Evolutionary conservation across 2,888 invertebrate genomes (phyloP), one percentile per base, ranked within the genome.

Genomic region (Apodemia mormo): DNA sequence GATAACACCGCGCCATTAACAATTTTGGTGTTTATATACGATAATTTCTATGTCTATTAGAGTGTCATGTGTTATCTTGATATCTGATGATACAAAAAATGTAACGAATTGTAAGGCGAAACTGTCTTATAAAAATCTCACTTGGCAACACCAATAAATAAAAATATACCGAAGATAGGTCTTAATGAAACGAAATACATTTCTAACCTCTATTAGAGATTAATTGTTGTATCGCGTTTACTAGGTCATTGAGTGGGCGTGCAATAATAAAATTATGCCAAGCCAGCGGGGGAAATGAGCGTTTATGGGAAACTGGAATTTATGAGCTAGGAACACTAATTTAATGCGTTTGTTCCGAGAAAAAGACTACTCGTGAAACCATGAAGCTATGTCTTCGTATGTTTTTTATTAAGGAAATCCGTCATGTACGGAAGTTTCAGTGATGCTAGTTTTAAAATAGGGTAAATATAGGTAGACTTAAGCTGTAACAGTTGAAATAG

Each of bases 261-360:
- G 74, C 76, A 66, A 54, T 71, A 69, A 75, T 76, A 70, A 73
- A 77, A 74, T 76, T 75, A 76, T 75, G 74, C 72, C 73, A 69
- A 68, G 69, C 70, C 68, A 70, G 52, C 68, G 70, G 74, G 72
- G 71, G 70, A 70, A 75, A 77, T 76, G 70, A 72, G 76, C 72
- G 75, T 79, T 79, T 76, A 78, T 78, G 75, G 79, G 72, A 67
- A 73, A 75, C 64, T 64, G 56, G 68, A 74, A 79, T 78, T 79
- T 77, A 79, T 78, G 74, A 54, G 69, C 70, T 75, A 71, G 72
- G 72, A 73, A 71, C 71, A 71, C 71, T 68, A 73, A 77, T 78
- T 76, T 74, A 74, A 69, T 69, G 73, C 72, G 74, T 76, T 71
- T 61, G 69, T 71, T 72, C 68, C 66, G 64, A 67, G 58, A 68